Percentiles rank a stretch among this genome's conserved stretches.
These are phyloP conservation scores for Heliconius hermathena DNA, from an alignment of 1,140 invertebrate genomes.

Conservation along the genomic window DNA sequence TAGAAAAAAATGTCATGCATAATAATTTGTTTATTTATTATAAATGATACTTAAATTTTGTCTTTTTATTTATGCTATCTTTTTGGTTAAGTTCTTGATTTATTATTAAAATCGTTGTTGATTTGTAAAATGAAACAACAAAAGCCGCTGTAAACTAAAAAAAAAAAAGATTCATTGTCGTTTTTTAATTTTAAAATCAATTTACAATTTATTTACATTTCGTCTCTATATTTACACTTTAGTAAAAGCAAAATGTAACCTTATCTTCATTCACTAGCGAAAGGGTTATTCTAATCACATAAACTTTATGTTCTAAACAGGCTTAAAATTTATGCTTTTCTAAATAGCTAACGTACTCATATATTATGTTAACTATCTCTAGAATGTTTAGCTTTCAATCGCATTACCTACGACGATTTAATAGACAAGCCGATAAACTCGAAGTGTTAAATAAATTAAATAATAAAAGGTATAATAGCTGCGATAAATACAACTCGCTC, in stretches of 20 bases:
- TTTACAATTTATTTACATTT: neutral
- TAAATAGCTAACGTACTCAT: conserved; percentile 26
- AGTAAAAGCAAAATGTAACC: conserved; percentile 14
- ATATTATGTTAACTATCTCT: conserved; percentile 53
- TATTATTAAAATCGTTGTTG: no score
- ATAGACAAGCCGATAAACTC: conserved; percentile 77
- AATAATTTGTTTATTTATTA: no score
- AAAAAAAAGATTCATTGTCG: no score
- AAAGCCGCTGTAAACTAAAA: no score
- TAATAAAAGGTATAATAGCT: conserved; percentile 80
- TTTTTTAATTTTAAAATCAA: no score
- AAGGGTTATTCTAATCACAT: neutral
- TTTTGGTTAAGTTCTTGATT: no score
- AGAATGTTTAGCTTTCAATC: conserved; percentile 74
- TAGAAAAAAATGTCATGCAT: no score
- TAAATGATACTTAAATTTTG: no score
- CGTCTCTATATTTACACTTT: neutral
- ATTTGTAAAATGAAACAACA: no score
- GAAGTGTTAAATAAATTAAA: conserved; percentile 81
- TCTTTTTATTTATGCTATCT: no score
- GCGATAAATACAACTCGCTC: conserved; percentile 79
- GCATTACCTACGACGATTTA: conserved; percentile 73
- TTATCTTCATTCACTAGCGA: conserved; percentile 31
- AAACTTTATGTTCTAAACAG: conserved; percentile 10
- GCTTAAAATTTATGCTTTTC: conserved; percentile 14